Base-by-base conservation (phyloP, 1,140 invertebrate species). In the Oreohelix idahoensis region DNA sequence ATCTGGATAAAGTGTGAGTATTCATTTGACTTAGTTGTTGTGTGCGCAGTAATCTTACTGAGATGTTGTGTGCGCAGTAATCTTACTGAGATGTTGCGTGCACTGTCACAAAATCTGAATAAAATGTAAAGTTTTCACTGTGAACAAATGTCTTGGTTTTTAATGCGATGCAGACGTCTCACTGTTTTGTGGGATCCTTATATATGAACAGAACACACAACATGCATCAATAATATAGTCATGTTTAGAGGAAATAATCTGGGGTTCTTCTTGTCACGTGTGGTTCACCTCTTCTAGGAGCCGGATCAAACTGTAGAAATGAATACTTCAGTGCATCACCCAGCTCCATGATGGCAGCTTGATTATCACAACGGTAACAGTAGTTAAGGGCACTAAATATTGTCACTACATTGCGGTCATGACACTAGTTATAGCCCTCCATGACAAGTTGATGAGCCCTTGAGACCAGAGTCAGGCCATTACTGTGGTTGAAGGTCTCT, bases 361-460 rank as follows among this genome's bases (percentile, higher is more conserved):
- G 98, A 94, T 99, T 99, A 90, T 98, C 98, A 94, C 99, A 99
- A 90, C 98, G 96, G 94, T 99, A 99, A 94, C 98, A 99, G 93
- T 99, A 99, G 94, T 99, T 99, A 83, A 99, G 98, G 86, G 98
- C 98, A 91, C 98, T 99, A 94, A 99, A 99, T 92, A 99, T 99
- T 89, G 98, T 99, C 87, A 99, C 98, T 87, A 99, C 98, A 93
- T 99, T 99, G 89, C 98, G 95, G 93, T 99, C 98, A 93, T 99
- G 98, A 95, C 98, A 99, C 98, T 98, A 99, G 93, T 99, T 99
- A 93, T 99, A 99, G 86, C 98, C 98, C 94, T 99, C 99, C 99
- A 99, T 99, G 81, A 99, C 99, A 88, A 99, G 95, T 93, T 99
- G 99, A 95, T 99, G 99, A 86, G 99, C 99, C 92, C 99, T 95